Evolutionary conservation across 2,797 vertebrate species (phyloP).

Genomic region (Acipenser ruthenus): DNA sequence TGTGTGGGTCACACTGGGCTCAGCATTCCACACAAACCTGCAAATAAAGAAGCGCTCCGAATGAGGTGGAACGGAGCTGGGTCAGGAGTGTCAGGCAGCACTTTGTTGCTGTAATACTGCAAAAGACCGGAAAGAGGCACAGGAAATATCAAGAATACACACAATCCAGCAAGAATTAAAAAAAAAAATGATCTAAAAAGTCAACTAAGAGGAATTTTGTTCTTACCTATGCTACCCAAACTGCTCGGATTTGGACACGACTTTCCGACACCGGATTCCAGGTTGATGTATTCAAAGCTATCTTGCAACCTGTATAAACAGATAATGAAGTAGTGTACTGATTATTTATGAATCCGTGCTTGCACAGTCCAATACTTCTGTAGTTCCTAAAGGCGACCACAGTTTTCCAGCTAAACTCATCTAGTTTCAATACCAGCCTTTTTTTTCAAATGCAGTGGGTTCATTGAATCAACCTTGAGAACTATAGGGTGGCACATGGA

Average conservation of each 20-base stretch:
- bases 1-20: slow-evolving; percentile 43
- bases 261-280: slow-evolving; percentile 52
- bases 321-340: no score
- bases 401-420: no score
- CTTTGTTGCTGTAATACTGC: slow-evolving; percentile 54
- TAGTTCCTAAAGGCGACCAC: no score
- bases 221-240: slow-evolving; percentile 66
- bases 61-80: slow-evolving; percentile 64
- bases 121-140: slow-evolving; percentile 58
- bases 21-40: slow-evolving; percentile 76
- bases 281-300: slow-evolving; percentile 72
- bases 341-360: no score
- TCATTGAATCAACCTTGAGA: no score
- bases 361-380: no score
- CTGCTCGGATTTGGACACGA: slow-evolving; percentile 52
- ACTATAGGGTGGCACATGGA: no score
- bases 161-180: no score
- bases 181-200: no score
- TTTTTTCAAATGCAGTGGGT: no score
- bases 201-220: no score
- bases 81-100: slow-evolving; percentile 55
- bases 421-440: no score
- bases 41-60: slow-evolving; percentile 76
- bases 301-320: slow-evolving; percentile 64
- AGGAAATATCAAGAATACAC: slow-evolving; percentile 21